phyloP scores from a whole-genome alignment of 1,140 invertebrate species.

The Bombus terrestris region DNA sequence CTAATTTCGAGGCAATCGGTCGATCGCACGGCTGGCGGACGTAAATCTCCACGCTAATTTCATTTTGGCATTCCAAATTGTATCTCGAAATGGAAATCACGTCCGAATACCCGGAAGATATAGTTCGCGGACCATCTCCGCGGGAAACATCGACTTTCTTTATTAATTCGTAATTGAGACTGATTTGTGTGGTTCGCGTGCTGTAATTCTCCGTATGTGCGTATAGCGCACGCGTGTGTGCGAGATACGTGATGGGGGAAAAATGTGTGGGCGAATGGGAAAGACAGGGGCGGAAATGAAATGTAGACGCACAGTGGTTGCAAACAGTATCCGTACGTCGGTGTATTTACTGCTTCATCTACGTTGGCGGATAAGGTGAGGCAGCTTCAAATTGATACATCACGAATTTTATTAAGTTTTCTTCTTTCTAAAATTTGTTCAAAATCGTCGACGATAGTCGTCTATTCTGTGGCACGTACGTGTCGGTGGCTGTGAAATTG shows the following conservation, averaged over 20 bases:
- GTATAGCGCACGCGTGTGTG: too few species aligned
- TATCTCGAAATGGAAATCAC: conserved; percentile 44
- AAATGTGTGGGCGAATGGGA: neutral
- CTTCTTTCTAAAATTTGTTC: too few species aligned
- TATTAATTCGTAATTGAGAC: neutral
- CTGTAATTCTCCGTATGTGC: neutral
- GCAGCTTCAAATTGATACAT: too few species aligned
- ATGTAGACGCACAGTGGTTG: too few species aligned
- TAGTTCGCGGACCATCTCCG: neutral
- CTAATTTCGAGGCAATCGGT: conserved; percentile 40
- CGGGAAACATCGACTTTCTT: neutral
- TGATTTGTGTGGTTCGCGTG: neutral
- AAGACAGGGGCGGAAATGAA: neutral
- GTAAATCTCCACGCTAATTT: conserved; percentile 38
- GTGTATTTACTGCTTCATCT: too few species aligned
- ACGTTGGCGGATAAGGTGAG: too few species aligned
- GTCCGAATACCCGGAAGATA: neutral
- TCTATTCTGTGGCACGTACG: too few species aligned
- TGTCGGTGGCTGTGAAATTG: too few species aligned
- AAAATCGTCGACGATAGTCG: too few species aligned
- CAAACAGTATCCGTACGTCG: too few species aligned
- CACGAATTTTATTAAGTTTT: too few species aligned
- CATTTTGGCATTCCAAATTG: conserved; percentile 40
- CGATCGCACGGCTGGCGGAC: neutral
- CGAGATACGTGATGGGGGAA: neutral